Evolutionary conservation across 2,888 invertebrate genomes (phyloP).

Genomic region (Conomelus anceps): DNA sequence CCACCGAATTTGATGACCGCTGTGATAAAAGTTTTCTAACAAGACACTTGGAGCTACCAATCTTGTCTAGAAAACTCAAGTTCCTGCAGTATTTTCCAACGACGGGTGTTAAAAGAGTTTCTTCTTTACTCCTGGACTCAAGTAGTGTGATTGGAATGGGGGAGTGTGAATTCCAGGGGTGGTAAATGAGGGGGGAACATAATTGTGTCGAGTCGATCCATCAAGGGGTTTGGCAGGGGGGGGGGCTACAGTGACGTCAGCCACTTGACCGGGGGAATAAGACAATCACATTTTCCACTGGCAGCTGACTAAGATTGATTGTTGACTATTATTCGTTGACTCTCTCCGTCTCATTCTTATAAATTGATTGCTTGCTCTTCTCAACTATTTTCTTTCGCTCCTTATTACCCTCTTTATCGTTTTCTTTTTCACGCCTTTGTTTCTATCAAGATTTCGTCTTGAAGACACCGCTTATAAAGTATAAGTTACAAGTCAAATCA

Average conservation of each 20-base stretch:
- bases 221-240: not conserved
- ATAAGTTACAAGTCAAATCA: too few relatives aligned
- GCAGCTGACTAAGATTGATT: slow-evolving; percentile 6
- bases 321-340: not conserved
- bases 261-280: slow-evolving; percentile 1
- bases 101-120: too few relatives aligned
- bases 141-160: too few relatives aligned
- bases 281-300: slow-evolving; percentile 6
- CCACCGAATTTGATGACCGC: too few relatives aligned
- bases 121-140: too few relatives aligned
- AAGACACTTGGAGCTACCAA: too few relatives aligned
- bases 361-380: not conserved
- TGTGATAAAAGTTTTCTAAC: too few relatives aligned
- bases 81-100: too few relatives aligned
- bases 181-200: not conserved
- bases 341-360: not conserved
- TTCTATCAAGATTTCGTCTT: too few relatives aligned
- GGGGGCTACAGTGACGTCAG: not conserved
- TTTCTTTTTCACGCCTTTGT: too few relatives aligned
- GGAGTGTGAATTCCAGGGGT: not conserved
- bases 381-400: not conserved
- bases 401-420: not conserved
- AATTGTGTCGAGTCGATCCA: not conserved
- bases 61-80: too few relatives aligned
- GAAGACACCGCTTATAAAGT: too few relatives aligned